Base-by-base conservation (phyloP, 2,797 vertebrate species). In the Neostethus bicornis region DNA sequence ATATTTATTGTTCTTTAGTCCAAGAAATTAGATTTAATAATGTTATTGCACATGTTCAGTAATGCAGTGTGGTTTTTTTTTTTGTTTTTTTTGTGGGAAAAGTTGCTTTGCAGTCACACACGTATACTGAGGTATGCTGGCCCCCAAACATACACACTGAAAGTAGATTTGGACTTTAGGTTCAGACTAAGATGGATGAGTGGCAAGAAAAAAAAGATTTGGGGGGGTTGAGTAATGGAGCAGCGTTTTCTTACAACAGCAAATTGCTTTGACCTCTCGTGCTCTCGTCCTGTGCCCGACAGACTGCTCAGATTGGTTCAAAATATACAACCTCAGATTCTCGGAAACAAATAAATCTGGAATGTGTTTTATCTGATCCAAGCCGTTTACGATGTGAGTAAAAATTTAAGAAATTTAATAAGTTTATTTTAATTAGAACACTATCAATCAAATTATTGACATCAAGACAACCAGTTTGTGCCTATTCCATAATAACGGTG, bases 251-350 rank as follows among this genome's bases (percentile, higher is more conserved):
- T 38, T 41, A 28, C 51, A 65, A 35, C 61, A 58, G 66, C 26
- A 75, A 79, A 64, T 14, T 8, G 20, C 28, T 63, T 32, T 61
- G 73, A 75, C 73, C 70, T 50, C 45, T 4, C 52, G 29, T 38
- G 29, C 49, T 28, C 51, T 51, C 47, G 48, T 38, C 1, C 10
- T 73, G 53, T 31, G 53, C 17, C 59, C 64, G 26, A 57, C 38
- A 48, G 66, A 62, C 66, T 43, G 61, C 49, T 44, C 58, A 21
- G 51, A 51, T 69, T 72, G 17, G 17, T 61, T 74, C 75, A 70
- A 72, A 83, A 77, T 75, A 79, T 45, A 61, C 61, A 35, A 69
- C 57, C 52, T 44, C 61, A 53, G 72, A 75, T 68, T 37, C 75
- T 71, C 47, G 6, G 43, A 52, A 52, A 63, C 55, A 25, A 70